Evolutionary conservation across 2,888 invertebrate species (phyloP).

Genomic region (Leptinotarsa peninsularis): DNA sequence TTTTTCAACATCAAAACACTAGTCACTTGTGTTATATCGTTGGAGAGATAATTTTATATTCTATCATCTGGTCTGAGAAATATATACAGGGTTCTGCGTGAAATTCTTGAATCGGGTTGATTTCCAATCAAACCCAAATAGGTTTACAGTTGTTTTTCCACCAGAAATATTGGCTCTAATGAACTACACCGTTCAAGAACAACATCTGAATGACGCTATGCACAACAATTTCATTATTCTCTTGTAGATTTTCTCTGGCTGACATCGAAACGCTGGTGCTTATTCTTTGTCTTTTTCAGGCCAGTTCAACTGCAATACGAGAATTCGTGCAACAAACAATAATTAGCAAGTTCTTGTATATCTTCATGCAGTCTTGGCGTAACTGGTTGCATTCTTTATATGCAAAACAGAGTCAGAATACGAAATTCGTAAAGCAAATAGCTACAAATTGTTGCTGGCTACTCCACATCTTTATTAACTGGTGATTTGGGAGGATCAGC

Average conservation of each 20-base stretch:
- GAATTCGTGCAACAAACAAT: constrained; percentile 31
- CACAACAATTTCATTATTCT: neutral
- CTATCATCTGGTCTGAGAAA: no score
- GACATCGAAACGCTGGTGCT: neutral
- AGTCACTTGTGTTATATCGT: no score
- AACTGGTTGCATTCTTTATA: constrained; percentile 56
- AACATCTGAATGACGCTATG: neutral
- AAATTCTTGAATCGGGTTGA: no score
- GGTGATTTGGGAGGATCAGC: constrained; percentile 41
- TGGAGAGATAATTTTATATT: no score
- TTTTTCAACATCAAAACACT: no score
- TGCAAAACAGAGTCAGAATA: constrained; percentile 54
- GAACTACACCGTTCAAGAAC: no score
- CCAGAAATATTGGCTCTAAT: no score
- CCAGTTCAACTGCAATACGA: neutral
- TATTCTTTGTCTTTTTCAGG: neutral
- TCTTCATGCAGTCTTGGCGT: constrained; percentile 39
- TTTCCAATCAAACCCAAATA: no score
- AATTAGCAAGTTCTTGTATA: constrained; percentile 33
- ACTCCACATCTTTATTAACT: constrained; percentile 49
- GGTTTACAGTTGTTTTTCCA: no score
- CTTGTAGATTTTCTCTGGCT: neutral
- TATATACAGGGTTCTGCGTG: no score
- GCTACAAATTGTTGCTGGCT: constrained; percentile 54
- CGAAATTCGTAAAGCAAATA: constrained; percentile 52